Conservation (phyloP, 2,797 vertebrate species). For the Kryptopterus vitreolus region DNA sequence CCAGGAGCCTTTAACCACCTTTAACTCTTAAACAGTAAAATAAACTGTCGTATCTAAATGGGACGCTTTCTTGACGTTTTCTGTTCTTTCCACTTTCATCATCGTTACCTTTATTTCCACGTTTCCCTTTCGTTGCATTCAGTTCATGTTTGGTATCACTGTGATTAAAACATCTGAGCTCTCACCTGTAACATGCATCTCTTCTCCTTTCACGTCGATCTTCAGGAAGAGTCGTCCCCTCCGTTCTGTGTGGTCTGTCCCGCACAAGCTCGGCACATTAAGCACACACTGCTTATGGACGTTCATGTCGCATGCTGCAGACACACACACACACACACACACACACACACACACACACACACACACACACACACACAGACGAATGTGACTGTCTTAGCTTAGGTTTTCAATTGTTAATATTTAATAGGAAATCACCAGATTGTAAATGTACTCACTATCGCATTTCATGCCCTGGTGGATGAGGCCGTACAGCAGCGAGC, state of each 20-base stretch:
- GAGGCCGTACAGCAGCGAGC: constrained; percentile 89
- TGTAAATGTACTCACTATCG: constrained; percentile 54
- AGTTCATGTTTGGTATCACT: too few relatives aligned
- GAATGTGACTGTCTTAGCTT: background rate
- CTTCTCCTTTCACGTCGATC: constrained; percentile 84
- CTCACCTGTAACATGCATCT: constrained; percentile 87
- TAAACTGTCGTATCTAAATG: too few relatives aligned
- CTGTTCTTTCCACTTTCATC: too few relatives aligned
- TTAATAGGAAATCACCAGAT: background rate
- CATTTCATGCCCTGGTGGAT: constrained; percentile 64
- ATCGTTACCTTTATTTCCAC: too few relatives aligned
- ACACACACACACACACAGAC: background rate
- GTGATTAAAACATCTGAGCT: too few relatives aligned
- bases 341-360: constrained; percentile 23
- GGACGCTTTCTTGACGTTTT: too few relatives aligned
- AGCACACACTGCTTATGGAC: constrained; percentile 95
- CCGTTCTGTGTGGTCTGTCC: constrained; percentile 91
- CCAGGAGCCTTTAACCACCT: too few relatives aligned
- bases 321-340: constrained; percentile 33
- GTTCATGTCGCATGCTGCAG: constrained; percentile 94
- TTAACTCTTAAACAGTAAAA: too few relatives aligned
- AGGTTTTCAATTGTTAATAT: background rate
- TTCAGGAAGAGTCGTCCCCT: constrained; percentile 89
- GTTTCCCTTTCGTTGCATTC: too few relatives aligned
- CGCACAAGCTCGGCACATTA: constrained; percentile 95